Evolutionary conservation across 2,888 invertebrate species (phyloP).

Genomic region (Aphodius granarius): DNA sequence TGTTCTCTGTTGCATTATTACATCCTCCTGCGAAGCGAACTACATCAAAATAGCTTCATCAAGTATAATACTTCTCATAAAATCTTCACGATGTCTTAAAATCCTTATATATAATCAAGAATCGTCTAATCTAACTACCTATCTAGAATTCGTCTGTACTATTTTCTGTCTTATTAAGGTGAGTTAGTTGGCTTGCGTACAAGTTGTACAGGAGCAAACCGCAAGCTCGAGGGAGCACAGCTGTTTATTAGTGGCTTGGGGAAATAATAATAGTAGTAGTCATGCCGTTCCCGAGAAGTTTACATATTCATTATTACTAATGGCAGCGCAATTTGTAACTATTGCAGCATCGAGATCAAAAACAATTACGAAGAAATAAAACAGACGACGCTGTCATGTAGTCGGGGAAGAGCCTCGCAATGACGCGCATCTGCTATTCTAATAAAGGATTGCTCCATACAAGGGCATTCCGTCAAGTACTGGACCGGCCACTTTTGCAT

Average conservation of each 20-base stretch:
- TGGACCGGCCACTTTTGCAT: constrained; percentile 16
- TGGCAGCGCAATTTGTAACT: constrained; percentile 13
- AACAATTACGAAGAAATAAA: constrained; percentile 4
- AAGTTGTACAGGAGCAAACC: neutral
- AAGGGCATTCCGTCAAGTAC: neutral
- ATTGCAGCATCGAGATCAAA: constrained; percentile 4
- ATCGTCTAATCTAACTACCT: too few species aligned
- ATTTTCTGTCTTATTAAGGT: neutral
- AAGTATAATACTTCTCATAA: neutral
- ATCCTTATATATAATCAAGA: too few species aligned
- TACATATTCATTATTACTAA: constrained; percentile 15
- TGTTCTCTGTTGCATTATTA: too few species aligned
- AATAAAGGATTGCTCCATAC: constrained; percentile 5
- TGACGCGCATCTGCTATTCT: constrained; percentile 17
- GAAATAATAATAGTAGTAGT: neutral
- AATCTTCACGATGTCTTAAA: too few species aligned
- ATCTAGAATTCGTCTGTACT: too few species aligned
- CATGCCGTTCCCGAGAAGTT: neutral
- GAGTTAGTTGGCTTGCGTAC: neutral
- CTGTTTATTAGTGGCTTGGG: neutral
- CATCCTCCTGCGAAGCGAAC: neutral
- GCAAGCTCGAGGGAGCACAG: too few species aligned
- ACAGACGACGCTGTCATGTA: constrained; percentile 7
- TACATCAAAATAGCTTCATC: neutral
- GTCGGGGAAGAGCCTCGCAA: neutral